A percentile compares a stretch with the other conserved stretches of the same genome.
These are phyloP conservation scores for Drosophila austrosaltans DNA, from an alignment of 2,888 invertebrate genomes.

Conservation along the genomic window DNA sequence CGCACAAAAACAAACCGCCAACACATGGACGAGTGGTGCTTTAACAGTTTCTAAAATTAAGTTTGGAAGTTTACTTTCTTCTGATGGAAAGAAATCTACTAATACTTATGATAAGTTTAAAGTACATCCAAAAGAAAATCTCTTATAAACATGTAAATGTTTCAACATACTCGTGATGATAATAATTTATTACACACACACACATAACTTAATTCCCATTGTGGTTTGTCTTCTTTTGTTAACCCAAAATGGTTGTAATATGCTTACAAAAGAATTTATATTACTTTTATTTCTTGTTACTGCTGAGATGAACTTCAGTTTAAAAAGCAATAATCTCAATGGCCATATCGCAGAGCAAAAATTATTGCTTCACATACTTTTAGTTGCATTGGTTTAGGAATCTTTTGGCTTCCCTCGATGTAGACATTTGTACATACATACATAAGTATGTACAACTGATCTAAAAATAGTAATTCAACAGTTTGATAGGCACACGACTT, in stretches of 20 bases:
- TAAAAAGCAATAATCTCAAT: background rate
- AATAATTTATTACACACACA: background rate
- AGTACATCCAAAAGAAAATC: no score
- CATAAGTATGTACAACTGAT: background rate
- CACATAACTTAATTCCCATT: no score
- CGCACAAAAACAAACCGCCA: conserved; percentile 1
- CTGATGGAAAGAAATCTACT: no score
- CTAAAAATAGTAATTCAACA: conserved; percentile 10
- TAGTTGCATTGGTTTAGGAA: background rate
- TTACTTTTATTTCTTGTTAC: background rate
- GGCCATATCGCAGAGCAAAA: no score
- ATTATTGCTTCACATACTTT: no score
- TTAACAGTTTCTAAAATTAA: background rate
- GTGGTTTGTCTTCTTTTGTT: background rate
- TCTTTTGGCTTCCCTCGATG: background rate
- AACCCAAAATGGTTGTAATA: background rate
- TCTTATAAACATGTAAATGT: no score
- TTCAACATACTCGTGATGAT: background rate
- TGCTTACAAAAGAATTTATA: background rate
- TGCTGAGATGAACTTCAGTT: background rate
- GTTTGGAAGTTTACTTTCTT: background rate
- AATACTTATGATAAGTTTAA: no score
- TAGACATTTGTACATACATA: background rate
- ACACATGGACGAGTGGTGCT: conserved; percentile 1
- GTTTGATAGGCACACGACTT: conserved; percentile 23